These are phyloP conservation scores for Pegoplata infirma DNA, from an alignment of 2,888 invertebrate species.

Conservation along the genomic window DNA sequence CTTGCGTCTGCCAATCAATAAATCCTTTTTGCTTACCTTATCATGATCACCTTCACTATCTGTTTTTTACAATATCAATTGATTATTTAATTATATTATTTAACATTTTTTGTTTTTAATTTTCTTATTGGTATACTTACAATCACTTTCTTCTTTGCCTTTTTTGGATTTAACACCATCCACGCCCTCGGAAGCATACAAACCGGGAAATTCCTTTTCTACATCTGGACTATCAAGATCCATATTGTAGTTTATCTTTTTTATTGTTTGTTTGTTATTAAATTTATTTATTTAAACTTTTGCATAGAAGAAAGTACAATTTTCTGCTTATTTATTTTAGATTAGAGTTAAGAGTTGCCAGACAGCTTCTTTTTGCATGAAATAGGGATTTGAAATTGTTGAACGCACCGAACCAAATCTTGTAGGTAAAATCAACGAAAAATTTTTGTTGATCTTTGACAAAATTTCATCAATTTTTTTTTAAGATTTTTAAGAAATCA, in stretches of 20 bases:
- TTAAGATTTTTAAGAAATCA: too few relatives aligned
- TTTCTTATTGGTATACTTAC: constrained; percentile 80
- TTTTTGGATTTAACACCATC: constrained; percentile 72
- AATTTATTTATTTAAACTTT: constrained; percentile 12
- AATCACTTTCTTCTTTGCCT: constrained; percentile 88
- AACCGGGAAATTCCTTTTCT: constrained; percentile 93
- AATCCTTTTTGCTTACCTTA: constrained; percentile 87
- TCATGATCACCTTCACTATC: constrained; percentile 91
- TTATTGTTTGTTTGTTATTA: constrained; percentile 18
- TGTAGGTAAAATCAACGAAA: too few relatives aligned
- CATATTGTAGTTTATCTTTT: constrained; percentile 65
- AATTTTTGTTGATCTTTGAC: too few relatives aligned
- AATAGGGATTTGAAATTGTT: too few relatives aligned
- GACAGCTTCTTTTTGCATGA: too few relatives aligned
- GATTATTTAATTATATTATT: not conserved
- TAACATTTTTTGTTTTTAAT: not conserved
- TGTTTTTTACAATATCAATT: constrained; percentile 71
- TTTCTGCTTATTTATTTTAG: not conserved
- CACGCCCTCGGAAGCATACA: constrained; percentile 88
- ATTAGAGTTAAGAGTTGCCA: not conserved
- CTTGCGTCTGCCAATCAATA: constrained; percentile 87
- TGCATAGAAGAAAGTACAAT: not conserved
- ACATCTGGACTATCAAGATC: constrained; percentile 86
- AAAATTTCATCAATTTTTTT: too few relatives aligned
- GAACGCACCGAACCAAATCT: too few relatives aligned